Evolutionary conservation across 2,797 vertebrate genomes (phyloP), one percentile per base, ranked within the genome.

Genomic region (Schizopygopsis malacanthus): DNA sequence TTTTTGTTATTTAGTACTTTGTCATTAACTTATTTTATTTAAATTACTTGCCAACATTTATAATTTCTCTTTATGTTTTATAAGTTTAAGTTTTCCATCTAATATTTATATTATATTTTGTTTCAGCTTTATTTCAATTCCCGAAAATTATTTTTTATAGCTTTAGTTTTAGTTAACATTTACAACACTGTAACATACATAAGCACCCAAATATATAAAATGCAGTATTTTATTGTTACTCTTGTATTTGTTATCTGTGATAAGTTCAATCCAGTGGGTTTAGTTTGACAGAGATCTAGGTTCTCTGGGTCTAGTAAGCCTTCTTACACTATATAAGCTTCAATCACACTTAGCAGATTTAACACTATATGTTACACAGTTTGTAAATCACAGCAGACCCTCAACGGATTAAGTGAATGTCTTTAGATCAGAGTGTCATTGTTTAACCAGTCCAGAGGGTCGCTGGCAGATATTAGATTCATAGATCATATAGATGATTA

Each of bases 281-380:
- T 82, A 86, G 41, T 56, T 90, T 81, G 76, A 79, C 78, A 77
- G 63, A 84, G 56, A 72, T 72, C 72, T 76, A 73, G 70, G 65
- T 25, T 82, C 82, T 76, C 37, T 43, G 65, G 52, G 70, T 70
- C 67, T 63, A 83, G 76, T 83, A 88, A 88, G 83, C 88, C 90
- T 70, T 87, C 86, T 87, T 90, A 89, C 79, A 69, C 87, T 87
- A 84, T 88, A 88, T 90, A 90, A 92, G 86, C 86, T 84, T 92
- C 82, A 91, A 88, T 93, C 82, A 92, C 88, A 91, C 85, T 90
- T 87, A 89, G 52, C 76, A 87, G 83, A 43, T 63, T 90, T 87
- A 87, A 86, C 70, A 90, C 39, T 90, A 80, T 87, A 90, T 85
- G 47, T 91, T 91, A 85, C 90, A 92, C 81, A 80, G 77, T 88